phyloP scores from a whole-genome alignment of 2,888 invertebrate genomes.

The Lithophane semibrunnea region DNA sequence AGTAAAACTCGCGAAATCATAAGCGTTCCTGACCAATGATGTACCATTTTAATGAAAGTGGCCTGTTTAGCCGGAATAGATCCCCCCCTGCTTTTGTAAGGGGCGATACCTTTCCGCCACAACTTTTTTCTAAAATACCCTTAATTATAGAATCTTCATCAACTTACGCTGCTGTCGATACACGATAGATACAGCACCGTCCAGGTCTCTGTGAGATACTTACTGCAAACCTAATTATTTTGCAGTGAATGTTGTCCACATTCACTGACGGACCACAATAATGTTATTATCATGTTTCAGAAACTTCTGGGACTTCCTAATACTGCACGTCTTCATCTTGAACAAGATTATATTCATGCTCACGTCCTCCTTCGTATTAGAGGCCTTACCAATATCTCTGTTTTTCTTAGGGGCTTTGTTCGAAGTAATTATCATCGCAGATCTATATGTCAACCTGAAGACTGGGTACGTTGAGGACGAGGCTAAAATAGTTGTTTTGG shows the following conservation, averaged over 20 bases:
- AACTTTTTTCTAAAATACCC: not conserved
- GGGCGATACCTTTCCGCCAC: not conserved
- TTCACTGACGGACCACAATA: not conserved
- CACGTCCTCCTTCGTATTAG: slow-evolving; percentile 49
- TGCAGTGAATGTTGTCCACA: not conserved
- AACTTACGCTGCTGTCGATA: not conserved
- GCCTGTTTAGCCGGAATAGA: not conserved
- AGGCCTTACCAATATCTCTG: slow-evolving; percentile 11
- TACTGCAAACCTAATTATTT: not conserved
- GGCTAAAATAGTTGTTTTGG: slow-evolving; percentile 41
- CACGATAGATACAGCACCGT: not conserved
- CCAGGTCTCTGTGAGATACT: not conserved
- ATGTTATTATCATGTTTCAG: slow-evolving; percentile 40
- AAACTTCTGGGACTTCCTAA: slow-evolving; percentile 50
- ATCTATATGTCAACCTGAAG: slow-evolving; percentile 47
- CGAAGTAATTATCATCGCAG: slow-evolving; percentile 51
- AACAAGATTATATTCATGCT: slow-evolving; percentile 49
- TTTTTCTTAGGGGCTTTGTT: slow-evolving; percentile 27
- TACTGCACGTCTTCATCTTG: slow-evolving; percentile 43
- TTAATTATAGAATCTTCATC: not conserved
- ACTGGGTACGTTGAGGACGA: slow-evolving; percentile 47
- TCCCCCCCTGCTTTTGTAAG: not conserved
- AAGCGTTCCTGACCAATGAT: not conserved
- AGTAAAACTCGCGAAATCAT: not conserved
- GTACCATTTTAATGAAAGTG: not conserved